Evolutionary conservation across 2,888 invertebrate genomes (phyloP).

Genomic region (Dysmachus trigonus): DNA sequence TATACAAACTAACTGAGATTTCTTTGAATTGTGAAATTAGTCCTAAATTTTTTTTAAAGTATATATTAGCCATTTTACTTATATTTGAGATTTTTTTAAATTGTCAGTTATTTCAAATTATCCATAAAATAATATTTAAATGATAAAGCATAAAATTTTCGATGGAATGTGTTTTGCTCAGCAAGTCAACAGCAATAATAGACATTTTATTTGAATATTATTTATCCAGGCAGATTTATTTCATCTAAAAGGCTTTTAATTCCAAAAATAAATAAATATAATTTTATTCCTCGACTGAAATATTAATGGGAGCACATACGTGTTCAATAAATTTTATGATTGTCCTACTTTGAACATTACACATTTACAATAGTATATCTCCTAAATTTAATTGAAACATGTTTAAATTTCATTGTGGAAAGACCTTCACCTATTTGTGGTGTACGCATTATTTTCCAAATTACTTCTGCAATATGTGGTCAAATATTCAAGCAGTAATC

Average conservation of each 20-base stretch:
- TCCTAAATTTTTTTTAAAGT: too few species aligned
- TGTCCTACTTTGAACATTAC: not conserved
- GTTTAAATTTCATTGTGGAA: not conserved
- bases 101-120: too few species aligned
- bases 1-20: too few species aligned
- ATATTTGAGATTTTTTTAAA: too few species aligned
- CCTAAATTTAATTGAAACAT: not conserved
- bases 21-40: too few species aligned
- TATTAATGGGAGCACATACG: not conserved
- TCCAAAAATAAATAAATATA: not conserved
- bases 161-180: too few species aligned
- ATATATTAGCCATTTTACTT: too few species aligned
- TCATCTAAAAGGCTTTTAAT: not conserved
- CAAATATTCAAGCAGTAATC: not conserved
- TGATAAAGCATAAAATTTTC: too few species aligned
- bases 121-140: too few species aligned
- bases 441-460: not conserved
- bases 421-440: not conserved
- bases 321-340: not conserved
- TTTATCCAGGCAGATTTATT: not conserved
- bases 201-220: too few species aligned
- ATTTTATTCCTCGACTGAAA: not conserved
- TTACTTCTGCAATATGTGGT: not conserved
- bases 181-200: too few species aligned
- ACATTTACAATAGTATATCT: not conserved